Base-by-base conservation (phyloP, 2,113 vertebrate genomes). In the Microtus ochrogaster region DNA sequence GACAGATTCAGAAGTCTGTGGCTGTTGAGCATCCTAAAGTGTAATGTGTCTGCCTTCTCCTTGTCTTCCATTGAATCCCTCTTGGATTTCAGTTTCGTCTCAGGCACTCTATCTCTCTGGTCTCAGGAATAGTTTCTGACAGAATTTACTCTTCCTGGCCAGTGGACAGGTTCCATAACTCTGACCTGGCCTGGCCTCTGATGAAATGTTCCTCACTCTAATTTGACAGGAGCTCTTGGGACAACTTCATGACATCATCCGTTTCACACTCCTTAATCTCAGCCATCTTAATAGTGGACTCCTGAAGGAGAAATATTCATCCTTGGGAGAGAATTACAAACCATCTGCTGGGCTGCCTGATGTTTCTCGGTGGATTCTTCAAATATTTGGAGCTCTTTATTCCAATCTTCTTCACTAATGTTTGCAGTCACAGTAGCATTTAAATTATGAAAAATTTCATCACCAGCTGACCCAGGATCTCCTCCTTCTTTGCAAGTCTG, bases 1-100 rank as follows among this genome's bases (percentile, higher is more conserved):
- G n/a, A 39, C 4, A 3, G n/a, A 58, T 11, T 5, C 39, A 44
- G 76, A 22, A 66, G 10, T 3, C 16, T 47, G 3, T 14, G 8
- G 58, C n/a, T n/a, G 78, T 1, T 28, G 7, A 44, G 58, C 28
- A n/a, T 26, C 24, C 21, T 8, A 47, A 28, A 19, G 4, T 12
- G 7, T 11, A 7, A 10, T 22, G 3, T 24, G 6, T 13, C 52
- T 24, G 3, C 0, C 44, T 16, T n/a, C 2, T 83, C 1, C 3
- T 49, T 8, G 1, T 47, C 49, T 77, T 61, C 70, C 1, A 6
- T 58, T n/a, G 30, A 21, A 0, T 78, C 3, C n/a, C 89, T 10
- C 3, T 36, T 36, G 14, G 8, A 52, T 9, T 70, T 30, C 28
- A 13, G 36, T 26, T 13, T 9, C 12, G 2, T 47, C 39, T 30